Conservation (phyloP, 2,113 vertebrate genomes). For the Cyanoliseus patagonus region DNA sequence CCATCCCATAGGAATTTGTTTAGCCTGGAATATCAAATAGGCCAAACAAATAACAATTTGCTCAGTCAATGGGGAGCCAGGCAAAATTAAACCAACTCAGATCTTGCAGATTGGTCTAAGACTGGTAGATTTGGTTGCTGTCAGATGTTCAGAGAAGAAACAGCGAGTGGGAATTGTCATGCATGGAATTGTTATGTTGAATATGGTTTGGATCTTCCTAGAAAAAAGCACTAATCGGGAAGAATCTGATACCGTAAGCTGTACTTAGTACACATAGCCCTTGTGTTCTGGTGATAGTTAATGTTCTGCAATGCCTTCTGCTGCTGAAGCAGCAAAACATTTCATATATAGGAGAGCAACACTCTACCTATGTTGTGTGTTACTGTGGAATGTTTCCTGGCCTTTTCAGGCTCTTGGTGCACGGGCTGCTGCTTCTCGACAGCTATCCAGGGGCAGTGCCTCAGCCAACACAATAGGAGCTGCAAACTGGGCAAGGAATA, state of each 20-base stretch:
- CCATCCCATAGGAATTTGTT: neutral
- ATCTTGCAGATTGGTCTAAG: neutral
- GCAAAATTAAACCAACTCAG: neutral
- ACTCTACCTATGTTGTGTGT: neutral
- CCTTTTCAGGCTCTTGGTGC: neutral
- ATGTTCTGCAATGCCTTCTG: neutral
- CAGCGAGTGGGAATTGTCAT: neutral
- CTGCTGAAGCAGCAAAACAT: neutral
- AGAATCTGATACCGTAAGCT: neutral
- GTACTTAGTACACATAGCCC: neutral
- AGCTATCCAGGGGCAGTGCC: neutral
- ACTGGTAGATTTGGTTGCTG: neutral
- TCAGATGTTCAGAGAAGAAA: neutral
- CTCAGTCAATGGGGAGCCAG: neutral
- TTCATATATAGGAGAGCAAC: neutral
- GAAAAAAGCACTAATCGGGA: neutral
- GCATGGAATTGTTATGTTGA: neutral
- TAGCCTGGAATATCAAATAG: neutral
- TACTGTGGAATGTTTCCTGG: neutral
- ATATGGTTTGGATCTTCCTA: neutral
- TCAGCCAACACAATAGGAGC: neutral
- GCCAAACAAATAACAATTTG: neutral
- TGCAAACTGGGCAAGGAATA: neutral
- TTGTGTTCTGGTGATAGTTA: neutral
- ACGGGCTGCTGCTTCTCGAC: neutral